Percentiles rank a stretch among this genome's conserved stretches.
phyloP scores from a whole-genome alignment of 1,140 invertebrate species.

The Conopomorpha cramerella region DNA sequence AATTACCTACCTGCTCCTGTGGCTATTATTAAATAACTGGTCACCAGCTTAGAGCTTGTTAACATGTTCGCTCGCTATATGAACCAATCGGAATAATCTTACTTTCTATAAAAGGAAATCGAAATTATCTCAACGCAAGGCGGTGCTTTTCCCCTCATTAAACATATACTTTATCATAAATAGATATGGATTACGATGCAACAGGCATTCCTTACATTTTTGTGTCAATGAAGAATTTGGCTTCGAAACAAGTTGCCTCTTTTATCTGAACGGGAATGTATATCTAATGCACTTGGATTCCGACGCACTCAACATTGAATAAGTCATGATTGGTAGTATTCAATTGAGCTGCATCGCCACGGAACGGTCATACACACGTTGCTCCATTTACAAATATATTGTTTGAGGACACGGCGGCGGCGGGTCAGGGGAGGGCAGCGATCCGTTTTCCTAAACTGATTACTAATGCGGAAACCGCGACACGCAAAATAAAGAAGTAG shows the following conservation, averaged over 20 bases:
- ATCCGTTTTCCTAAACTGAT: constrained; percentile 27
- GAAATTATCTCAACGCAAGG: constrained; percentile 47
- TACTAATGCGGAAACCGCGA: constrained; percentile 10
- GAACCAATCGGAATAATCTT: constrained; percentile 36
- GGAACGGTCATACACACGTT: constrained; percentile 16
- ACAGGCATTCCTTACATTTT: constrained; percentile 19
- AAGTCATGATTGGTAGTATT: constrained; percentile 19
- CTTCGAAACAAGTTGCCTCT: no score
- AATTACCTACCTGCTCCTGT: constrained; percentile 13
- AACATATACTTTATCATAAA: constrained; percentile 29
- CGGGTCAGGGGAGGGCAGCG: constrained; percentile 11
- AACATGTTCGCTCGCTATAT: constrained; percentile 16
- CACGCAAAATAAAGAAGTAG: neutral
- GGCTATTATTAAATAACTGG: constrained; percentile 16
- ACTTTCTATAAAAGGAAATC: constrained; percentile 60
- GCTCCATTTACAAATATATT: constrained; percentile 23
- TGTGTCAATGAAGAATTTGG: no score
- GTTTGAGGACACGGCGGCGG: constrained; percentile 17
- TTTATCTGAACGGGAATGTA: no score
- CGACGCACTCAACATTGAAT: constrained; percentile 11
- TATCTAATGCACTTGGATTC: no score
- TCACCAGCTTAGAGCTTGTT: constrained; percentile 19
- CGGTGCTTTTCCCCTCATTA: constrained; percentile 56
- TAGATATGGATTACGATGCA: constrained; percentile 12
- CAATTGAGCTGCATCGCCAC: constrained; percentile 18